Evolutionary conservation across 2,888 invertebrate species (phyloP), one percentile per base, ranked within the genome.

Genomic region (Phaonia tiefii): DNA sequence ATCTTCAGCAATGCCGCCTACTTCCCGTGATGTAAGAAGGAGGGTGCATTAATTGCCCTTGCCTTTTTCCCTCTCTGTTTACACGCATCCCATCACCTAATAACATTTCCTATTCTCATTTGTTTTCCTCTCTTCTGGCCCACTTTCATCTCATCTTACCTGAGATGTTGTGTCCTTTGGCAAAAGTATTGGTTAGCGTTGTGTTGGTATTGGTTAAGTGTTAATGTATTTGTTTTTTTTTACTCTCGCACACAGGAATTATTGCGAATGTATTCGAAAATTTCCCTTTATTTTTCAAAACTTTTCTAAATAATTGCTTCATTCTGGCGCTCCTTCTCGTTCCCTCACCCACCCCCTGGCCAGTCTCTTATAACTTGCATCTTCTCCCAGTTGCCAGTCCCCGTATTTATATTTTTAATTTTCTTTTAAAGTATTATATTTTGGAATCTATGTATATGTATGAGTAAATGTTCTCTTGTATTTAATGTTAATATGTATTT

Each of bases 271-370:
- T 65, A 66, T 72, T 80, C 54, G 15, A 72, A 69, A 80, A 80
- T 80, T 82, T 82, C 83, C 82, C 81, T 80, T 58, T 76, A 84
- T 85, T 84, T 84, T 83, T 69, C 39, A 20, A 75, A 80, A 81
- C 84, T 81, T 83, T 83, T 80, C 15, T 15, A 1, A 5, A n/a
- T 58, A n/a, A 7, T n/a, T 65, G 58, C 60, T 51, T n/a, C 22
- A 15, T 66, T 71, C 46, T 51, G 11, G n/a, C 46, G n/a, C 51
- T 44, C 17, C n/a, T 11, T 54, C 65, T 75, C 17, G 37, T 60
- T 75, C 65, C 31, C n/a, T 13, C 31, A 15, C 1, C 69, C n/a
- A 15, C 67, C 65, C 46, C 49, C 11, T 25, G 10, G 25, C 4
- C 44, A 44, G 4, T 22, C 54, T 1, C 7, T 31, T n/a, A n/a